These are phyloP conservation scores for Pseudococcus longispinus DNA, from an alignment of 2,888 invertebrate species.

Conservation along the genomic window DNA sequence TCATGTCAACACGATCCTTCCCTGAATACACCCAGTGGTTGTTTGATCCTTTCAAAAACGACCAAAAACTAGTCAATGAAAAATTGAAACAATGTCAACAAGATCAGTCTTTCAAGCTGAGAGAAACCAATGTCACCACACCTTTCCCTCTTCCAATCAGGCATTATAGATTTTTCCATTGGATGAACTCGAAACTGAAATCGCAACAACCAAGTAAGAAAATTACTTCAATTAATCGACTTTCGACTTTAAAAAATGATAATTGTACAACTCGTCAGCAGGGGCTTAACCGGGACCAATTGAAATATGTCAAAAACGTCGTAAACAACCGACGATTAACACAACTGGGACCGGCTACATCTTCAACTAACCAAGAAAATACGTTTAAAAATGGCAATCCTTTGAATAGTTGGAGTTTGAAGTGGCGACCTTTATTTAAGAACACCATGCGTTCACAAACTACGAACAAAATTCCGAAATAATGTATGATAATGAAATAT, in stretches of 20 bases:
- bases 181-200: neutral
- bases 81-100: neutral
- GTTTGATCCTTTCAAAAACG: neutral
- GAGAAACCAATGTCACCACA: neutral
- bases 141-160: neutral
- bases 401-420: no score
- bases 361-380: no score
- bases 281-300: neutral
- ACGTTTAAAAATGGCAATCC: no score
- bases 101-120: neutral
- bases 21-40: neutral
- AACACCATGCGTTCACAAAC: no score
- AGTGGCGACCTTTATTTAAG: no score
- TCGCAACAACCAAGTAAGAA: neutral
- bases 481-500: neutral
- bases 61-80: neutral
- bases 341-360: no score
- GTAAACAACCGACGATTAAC: neutral
- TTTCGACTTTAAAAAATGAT: neutral
- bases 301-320: neutral
- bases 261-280: neutral
- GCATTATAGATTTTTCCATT: neutral
- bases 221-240: neutral
- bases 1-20: neutral
- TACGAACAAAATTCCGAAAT: neutral